A percentile compares a stretch with the other conserved stretches of the same genome.
Evolutionary conservation across 2,797 vertebrate species (phyloP).

Genomic region (Staurois parvus): DNA sequence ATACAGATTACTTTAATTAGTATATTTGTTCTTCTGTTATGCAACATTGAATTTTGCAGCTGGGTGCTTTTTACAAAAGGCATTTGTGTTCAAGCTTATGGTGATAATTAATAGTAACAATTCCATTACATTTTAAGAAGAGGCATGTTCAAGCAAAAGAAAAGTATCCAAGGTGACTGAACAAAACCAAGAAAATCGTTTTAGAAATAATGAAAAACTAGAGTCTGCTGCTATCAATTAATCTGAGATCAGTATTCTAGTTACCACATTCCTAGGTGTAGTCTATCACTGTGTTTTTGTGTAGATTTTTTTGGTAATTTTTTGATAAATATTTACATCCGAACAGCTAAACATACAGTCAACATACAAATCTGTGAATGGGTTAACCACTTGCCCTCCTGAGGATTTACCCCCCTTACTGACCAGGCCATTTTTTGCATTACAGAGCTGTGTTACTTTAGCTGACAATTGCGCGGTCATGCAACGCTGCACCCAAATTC

Average conservation of each 20-base stretch:
- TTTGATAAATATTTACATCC: too few relatives aligned
- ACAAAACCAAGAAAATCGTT: not conserved
- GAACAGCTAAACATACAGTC: too few relatives aligned
- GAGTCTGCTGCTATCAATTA: not conserved
- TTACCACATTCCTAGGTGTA: not conserved
- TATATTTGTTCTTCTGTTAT: conserved; percentile 43
- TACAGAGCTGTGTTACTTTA: too few relatives aligned
- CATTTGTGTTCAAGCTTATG: conserved; percentile 27
- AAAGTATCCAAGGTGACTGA: not conserved
- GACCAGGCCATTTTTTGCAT: too few relatives aligned
- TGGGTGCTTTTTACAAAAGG: conserved; percentile 29
- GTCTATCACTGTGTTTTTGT: not conserved
- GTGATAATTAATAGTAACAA: conserved; percentile 43
- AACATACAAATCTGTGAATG: too few relatives aligned
- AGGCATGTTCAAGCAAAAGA: not conserved
- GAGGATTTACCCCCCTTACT: too few relatives aligned
- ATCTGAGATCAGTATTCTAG: not conserved
- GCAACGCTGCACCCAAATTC: too few relatives aligned
- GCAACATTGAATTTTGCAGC: conserved; percentile 40
- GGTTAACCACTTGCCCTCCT: too few relatives aligned
- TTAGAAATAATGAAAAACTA: not conserved
- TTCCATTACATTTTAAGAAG: conserved; percentile 1
- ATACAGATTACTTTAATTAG: conserved; percentile 46
- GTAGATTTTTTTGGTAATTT: too few relatives aligned
- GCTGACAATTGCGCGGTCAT: too few relatives aligned